Base-by-base conservation (phyloP, 2,888 invertebrate species). In the Noctuana brunneofusca region DNA sequence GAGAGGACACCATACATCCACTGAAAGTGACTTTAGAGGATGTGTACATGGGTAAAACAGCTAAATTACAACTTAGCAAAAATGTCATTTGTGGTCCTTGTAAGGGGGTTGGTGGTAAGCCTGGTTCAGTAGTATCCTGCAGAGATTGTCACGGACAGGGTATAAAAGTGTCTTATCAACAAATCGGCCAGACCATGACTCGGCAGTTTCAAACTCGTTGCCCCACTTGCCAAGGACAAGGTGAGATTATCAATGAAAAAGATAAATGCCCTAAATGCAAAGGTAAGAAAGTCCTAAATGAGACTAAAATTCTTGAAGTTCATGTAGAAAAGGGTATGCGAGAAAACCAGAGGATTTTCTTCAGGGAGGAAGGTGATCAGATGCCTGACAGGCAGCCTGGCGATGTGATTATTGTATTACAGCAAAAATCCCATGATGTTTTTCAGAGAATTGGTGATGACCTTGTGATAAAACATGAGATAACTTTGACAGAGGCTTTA, bases 291-390 rank as follows among this genome's bases (percentile, higher is more conserved):
- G 95, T 96, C 38, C 91, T 94, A 65, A 95, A 95, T 75, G 96
- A 97, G 81, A 95, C 95, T 16, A 96, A 97, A 87, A 95, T 96
- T 68, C 87, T 97, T 54, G 97, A 97, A 82, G 96, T 98, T 9
- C 95, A 96, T 79, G 94, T 99, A 67, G 97, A 97, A 73, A 96
- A 96, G 78, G 98, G 97, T 30, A 97, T 97, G 96, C 93, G 93
- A 67, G 96, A 98, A 75, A 95, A 95, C 74, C 95, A 97, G 80
- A 97, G 96, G 83, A 95, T 98, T 67, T 93, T 93, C 72, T 97
- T 98, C 80, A 91, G 95, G 69, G 96, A 96, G 38, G 97, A 98
- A 87, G 98, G 98, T 32, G 97, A 98, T 83, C 98, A 98, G 76
- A 93, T 96, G 90, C 96, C 97, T 58, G 96, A 95, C 66, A 93